Percentiles rank a stretch among this genome's conserved stretches.
These are phyloP conservation scores for Leptopilina boulardi DNA, from an alignment of 1,140 invertebrate species.

Conservation along the genomic window DNA sequence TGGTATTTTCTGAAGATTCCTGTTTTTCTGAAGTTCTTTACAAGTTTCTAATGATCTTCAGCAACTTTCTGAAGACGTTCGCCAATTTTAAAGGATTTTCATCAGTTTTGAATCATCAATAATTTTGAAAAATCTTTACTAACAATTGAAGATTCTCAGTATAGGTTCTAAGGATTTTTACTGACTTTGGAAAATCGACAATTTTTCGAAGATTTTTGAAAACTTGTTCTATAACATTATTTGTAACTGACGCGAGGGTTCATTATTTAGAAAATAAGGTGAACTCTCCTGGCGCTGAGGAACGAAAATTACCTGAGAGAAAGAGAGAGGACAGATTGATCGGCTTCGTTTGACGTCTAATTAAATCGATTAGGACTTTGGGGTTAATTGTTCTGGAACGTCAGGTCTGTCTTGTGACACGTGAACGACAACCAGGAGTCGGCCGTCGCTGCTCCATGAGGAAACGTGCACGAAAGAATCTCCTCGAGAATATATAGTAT, in stretches of 20 bases:
- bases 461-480: neutral
- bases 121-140: too few relatives aligned
- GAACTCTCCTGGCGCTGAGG: constrained; percentile 37
- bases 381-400: constrained; percentile 71
- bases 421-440: constrained; percentile 14
- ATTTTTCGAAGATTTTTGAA: too few relatives aligned
- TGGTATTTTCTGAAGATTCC: too few relatives aligned
- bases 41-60: too few relatives aligned
- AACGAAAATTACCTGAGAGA: constrained; percentile 48
- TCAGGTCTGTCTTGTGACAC: constrained; percentile 45
- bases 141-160: neutral
- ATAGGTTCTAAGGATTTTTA: too few relatives aligned
- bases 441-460: neutral
- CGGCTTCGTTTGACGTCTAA: constrained; percentile 58
- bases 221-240: too few relatives aligned
- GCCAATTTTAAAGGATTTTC: neutral
- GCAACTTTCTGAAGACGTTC: too few relatives aligned
- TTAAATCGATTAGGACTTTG: constrained; percentile 73
- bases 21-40: neutral
- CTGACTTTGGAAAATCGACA: neutral
- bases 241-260: too few relatives aligned
- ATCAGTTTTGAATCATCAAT: too few relatives aligned
- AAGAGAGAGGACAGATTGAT: constrained; percentile 52
- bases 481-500: too few relatives aligned
- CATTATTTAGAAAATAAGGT: constrained; percentile 34